Percentiles rank a stretch among this genome's conserved stretches.
phyloP scores from a whole-genome alignment of 2,113 vertebrate genomes.

The Phrynosoma platyrhinos region DNA sequence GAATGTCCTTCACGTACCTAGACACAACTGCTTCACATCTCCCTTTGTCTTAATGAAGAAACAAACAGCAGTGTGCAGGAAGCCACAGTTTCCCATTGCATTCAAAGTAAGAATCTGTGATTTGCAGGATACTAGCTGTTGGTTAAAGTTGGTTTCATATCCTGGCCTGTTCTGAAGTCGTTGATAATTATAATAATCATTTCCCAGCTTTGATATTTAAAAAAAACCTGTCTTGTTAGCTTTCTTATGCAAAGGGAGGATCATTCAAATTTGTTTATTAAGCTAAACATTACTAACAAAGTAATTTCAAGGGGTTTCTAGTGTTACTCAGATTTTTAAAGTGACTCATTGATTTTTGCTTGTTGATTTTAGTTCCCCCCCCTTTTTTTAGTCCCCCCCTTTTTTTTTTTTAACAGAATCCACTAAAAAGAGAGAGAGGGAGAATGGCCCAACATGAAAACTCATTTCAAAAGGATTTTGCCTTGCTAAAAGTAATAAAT shows the following conservation, averaged over 20 bases:
- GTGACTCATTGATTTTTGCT: no score
- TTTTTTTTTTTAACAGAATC: no score
- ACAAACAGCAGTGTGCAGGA: background rate
- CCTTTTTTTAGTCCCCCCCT: no score
- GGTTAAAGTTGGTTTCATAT: background rate
- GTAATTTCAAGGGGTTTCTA: no score
- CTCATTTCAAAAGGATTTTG: no score
- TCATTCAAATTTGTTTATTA: background rate
- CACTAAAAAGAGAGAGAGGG: no score
- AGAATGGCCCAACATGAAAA: no score
- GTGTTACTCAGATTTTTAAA: no score
- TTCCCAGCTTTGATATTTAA: background rate
- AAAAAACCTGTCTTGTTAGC: background rate
- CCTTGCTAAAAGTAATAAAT: no score
- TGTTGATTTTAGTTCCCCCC: no score
- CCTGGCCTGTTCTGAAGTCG: background rate
- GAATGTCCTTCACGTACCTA: background rate
- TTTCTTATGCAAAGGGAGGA: background rate
- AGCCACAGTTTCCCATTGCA: background rate
- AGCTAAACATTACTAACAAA: background rate
- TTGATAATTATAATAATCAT: background rate
- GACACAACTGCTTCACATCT: background rate
- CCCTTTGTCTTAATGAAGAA: background rate
- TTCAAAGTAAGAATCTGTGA: background rate
- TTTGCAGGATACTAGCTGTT: background rate